Evolutionary conservation across 2,888 invertebrate genomes (phyloP).

Genomic region (Conomelus anceps): DNA sequence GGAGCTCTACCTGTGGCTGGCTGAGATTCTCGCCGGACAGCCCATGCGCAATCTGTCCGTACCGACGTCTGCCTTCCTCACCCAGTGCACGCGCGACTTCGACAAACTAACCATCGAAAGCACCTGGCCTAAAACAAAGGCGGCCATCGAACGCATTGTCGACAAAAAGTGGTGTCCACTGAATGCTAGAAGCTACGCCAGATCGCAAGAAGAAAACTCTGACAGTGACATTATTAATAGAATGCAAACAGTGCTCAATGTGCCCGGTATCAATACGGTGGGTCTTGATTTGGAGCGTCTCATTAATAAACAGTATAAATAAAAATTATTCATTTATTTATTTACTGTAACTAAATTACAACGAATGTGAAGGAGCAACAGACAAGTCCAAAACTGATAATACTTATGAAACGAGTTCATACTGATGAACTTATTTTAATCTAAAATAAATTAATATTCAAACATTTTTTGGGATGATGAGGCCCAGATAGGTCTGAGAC

Average conservation of each 20-base stretch:
- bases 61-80: background rate
- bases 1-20: background rate
- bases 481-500: too few species aligned
- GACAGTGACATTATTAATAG: background rate
- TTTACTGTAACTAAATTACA: too few species aligned
- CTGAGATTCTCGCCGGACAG: background rate
- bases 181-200: background rate
- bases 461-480: too few species aligned
- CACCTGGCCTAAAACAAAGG: background rate
- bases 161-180: background rate
- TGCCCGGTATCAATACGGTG: background rate
- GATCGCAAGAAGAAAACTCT: background rate
- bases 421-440: too few species aligned
- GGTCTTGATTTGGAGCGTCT: too few species aligned
- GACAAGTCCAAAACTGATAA: too few species aligned
- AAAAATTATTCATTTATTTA: too few species aligned
- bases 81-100: background rate
- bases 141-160: background rate
- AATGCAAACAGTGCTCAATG: background rate
- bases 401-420: too few species aligned
- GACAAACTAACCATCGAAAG: background rate
- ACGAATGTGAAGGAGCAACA: too few species aligned
- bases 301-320: too few species aligned
- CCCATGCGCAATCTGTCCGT: background rate
- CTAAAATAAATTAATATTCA: too few species aligned